Conservation (phyloP, 2,797 vertebrate genomes). For the Mionectes olivaceus region DNA sequence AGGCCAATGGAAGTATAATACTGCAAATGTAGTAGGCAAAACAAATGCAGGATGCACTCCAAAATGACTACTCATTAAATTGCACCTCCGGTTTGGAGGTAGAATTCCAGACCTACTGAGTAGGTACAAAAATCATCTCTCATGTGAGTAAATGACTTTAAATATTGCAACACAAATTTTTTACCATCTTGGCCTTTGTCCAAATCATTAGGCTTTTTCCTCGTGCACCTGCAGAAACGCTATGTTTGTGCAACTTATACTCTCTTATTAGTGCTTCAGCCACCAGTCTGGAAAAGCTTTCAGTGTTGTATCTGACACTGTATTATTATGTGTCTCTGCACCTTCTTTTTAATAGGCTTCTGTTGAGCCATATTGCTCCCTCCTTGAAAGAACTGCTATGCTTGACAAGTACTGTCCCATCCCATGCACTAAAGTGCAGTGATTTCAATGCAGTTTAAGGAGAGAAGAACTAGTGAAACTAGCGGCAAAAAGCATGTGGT, state of each 20-base stretch:
- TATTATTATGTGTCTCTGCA: not conserved
- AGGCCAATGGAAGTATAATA: not conserved
- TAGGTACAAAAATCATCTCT: not conserved
- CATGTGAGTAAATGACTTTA: not conserved
- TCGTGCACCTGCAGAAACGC: not conserved
- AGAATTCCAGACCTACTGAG: not conserved
- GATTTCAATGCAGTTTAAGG: not conserved
- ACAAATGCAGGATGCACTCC: not conserved
- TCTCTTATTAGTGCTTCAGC: not conserved
- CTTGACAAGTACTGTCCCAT: not conserved
- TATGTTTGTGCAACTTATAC: not conserved
- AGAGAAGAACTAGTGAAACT: not conserved
- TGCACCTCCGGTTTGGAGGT: not conserved
- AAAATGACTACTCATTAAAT: not conserved
- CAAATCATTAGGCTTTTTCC: not conserved
- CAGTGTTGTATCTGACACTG: not conserved
- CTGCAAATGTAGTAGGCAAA: not conserved
- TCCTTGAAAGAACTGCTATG: not conserved
- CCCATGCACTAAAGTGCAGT: not conserved
- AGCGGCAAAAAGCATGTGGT: not conserved
- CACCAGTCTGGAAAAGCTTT: not conserved
- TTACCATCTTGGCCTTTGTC: not conserved
- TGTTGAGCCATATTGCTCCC: not conserved
- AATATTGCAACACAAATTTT: not conserved
- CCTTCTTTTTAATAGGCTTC: not conserved